A percentile compares a stretch with the other conserved stretches of the same genome.
Conservation (phyloP, 1,140 invertebrate species). For the Drosophila gunungcola region DNA sequence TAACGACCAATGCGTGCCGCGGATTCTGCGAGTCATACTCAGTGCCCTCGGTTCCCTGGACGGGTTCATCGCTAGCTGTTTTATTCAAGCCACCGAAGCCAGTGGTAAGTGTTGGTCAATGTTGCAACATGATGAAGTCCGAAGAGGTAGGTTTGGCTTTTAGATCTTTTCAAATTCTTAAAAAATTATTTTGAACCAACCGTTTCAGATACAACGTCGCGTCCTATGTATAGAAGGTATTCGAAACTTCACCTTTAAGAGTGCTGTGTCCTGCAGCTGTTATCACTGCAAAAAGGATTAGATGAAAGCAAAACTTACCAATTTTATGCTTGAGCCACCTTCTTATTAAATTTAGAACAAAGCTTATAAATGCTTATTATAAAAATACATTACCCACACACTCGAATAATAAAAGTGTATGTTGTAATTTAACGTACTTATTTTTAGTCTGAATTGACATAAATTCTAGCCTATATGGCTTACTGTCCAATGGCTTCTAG, state of each 20-base stretch:
- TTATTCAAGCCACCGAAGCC: slow-evolving; percentile 85
- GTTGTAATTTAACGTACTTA: too few species aligned
- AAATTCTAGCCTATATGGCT: too few species aligned
- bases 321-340: slow-evolving; percentile 30
- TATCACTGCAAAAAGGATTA: slow-evolving; percentile 94
- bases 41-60: slow-evolving; percentile 87
- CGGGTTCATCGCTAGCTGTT: slow-evolving; percentile 86
- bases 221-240: slow-evolving; percentile 92
- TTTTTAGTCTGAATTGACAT: too few species aligned
- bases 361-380: too few species aligned
- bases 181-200: not conserved
- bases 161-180: not conserved
- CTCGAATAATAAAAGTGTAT: too few species aligned
- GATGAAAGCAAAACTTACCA: not conserved
- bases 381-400: too few species aligned
- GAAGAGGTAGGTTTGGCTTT: slow-evolving; percentile 88
- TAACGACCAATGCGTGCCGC: slow-evolving; percentile 94
- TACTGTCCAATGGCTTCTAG: too few species aligned
- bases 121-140: slow-evolving; percentile 95
- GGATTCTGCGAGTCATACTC: slow-evolving; percentile 95
- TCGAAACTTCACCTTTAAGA: slow-evolving; percentile 92
- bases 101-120: slow-evolving; percentile 94
- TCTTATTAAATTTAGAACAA: not conserved
- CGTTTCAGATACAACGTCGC: slow-evolving; percentile 75
- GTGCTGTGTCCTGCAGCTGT: slow-evolving; percentile 92